phyloP scores from a whole-genome alignment of 2,888 invertebrate species.

The Formica aserva region DNA sequence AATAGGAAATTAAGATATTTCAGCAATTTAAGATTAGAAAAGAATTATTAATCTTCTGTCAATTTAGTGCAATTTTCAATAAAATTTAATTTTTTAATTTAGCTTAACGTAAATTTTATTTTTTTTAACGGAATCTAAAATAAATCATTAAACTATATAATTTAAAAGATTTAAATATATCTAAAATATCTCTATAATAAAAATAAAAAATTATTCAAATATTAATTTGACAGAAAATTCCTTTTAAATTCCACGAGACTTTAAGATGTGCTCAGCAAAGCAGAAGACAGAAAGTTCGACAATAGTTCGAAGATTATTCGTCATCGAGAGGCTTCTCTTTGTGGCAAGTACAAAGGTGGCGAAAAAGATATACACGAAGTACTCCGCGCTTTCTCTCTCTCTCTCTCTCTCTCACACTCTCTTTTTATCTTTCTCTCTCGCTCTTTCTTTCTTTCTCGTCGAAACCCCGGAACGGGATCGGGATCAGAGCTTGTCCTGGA shows the following conservation, averaged over 20 bases:
- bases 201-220: not conserved
- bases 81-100: not conserved
- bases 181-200: not conserved
- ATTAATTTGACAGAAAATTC: not conserved
- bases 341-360: conserved; percentile 14
- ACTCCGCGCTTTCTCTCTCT: not conserved
- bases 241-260: not conserved
- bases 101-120: not conserved
- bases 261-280: not conserved
- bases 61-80: not conserved
- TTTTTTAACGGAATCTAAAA: not conserved
- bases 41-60: not conserved
- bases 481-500: conserved; percentile 92
- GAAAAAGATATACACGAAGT: conserved; percentile 7
- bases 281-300: not conserved
- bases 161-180: not conserved
- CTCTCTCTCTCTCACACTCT: not conserved
- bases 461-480: conserved; percentile 13
- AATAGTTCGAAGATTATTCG: not conserved
- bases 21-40: not conserved
- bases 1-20: not conserved
- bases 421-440: not conserved
- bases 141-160: not conserved
- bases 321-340: conserved; percentile 14
- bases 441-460: not conserved